Evolutionary conservation across 30 jellyfish, hydroid and myxozoan species (phyloP).

Genomic region (Pseudorhiza aurosa): DNA sequence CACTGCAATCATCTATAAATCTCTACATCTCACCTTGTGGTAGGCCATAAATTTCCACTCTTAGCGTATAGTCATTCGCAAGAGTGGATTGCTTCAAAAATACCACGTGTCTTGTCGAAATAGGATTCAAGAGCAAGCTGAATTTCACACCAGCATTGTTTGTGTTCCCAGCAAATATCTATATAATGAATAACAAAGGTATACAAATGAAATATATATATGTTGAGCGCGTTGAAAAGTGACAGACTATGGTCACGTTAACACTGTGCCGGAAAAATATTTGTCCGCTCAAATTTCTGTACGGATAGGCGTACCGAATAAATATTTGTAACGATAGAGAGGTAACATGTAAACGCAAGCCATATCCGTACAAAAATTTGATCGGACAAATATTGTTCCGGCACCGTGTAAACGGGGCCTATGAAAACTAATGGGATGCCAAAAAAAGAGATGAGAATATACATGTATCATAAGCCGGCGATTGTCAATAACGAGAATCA

Average conservation of each 20-base stretch:
- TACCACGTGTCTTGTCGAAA: slow-evolving; percentile 50
- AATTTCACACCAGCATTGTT: slow-evolving; percentile 56
- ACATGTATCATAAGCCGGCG: no score
- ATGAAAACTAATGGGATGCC: no score
- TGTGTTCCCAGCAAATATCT: slow-evolving; percentile 56
- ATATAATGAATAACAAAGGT: not conserved
- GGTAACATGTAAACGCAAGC: no score
- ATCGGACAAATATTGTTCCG: no score
- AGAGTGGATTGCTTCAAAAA: slow-evolving; percentile 19
- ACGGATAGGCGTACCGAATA: not conserved
- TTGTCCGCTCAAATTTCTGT: not conserved
- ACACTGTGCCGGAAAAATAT: no score
- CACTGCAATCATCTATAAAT: no score
- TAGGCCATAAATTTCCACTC: slow-evolving; percentile 43
- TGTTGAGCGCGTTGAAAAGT: not conserved
- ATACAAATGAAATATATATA: not conserved
- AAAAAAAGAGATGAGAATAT: no score
- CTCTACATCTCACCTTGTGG: slow-evolving; percentile 53
- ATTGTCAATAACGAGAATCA: no score
- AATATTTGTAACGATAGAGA: no score
- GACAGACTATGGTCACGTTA: no score
- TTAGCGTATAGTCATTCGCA: slow-evolving; percentile 18
- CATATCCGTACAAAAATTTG: no score
- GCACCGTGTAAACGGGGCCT: no score
- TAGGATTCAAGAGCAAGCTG: slow-evolving; percentile 37